A percentile compares a stretch with the other conserved stretches of the same genome.
phyloP scores from a whole-genome alignment of 2,113 vertebrate species.

The Sinosuthora webbiana region DNA sequence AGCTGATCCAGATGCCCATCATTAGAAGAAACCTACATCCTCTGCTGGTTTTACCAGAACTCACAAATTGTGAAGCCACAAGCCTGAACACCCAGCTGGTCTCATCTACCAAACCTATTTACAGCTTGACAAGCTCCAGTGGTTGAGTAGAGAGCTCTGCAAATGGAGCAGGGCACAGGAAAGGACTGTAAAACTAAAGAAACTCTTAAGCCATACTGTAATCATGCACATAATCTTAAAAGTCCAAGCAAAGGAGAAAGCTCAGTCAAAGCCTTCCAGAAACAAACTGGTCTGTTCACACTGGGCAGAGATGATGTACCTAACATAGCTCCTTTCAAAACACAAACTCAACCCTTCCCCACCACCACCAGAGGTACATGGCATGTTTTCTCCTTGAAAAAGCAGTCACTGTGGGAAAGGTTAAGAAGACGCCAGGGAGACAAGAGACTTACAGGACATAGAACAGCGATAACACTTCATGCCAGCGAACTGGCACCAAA shows the following conservation, averaged over 20 bases:
- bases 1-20: neutral
- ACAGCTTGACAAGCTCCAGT: neutral
- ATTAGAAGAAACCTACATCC: neutral
- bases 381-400: neutral
- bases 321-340: neutral
- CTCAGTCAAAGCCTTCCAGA: neutral
- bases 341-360: neutral
- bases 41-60: neutral
- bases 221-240: neutral
- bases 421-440: neutral
- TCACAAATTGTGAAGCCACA: neutral
- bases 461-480: neutral
- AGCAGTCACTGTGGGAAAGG: neutral
- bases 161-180: neutral
- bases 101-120: neutral
- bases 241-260: neutral
- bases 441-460: neutral
- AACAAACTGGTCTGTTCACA: neutral
- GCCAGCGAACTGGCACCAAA: neutral
- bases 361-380: neutral
- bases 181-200: neutral
- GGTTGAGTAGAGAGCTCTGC: neutral
- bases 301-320: neutral
- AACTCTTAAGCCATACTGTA: neutral
- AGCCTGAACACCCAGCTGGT: neutral